Conservation (phyloP, 2,113 vertebrate genomes). For the Limnothrissa miodon region DNA sequence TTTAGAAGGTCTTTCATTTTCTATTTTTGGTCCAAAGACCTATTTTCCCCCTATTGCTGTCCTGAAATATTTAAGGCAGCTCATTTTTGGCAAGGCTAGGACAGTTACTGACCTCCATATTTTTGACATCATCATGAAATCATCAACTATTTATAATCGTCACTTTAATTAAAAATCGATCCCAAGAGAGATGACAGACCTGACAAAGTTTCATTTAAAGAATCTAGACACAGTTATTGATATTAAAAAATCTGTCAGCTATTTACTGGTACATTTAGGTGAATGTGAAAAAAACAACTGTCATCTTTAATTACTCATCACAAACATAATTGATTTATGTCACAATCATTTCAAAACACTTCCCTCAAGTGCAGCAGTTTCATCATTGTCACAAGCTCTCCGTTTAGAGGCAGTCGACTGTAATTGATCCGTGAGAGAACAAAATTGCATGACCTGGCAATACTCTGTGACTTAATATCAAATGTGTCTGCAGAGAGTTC, state of each 20-base stretch:
- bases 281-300: not conserved
- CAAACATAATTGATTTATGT: not conserved
- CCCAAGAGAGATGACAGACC: not conserved
- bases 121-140: constrained; percentile 40
- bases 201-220: not conserved
- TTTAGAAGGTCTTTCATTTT: not conserved
- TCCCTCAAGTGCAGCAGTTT: not conserved
- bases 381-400: not conserved
- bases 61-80: constrained; percentile 58
- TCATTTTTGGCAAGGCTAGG: constrained; percentile 51
- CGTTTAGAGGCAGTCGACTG: not conserved
- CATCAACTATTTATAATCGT: constrained; percentile 53
- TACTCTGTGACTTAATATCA: not conserved
- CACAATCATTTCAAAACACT: not conserved
- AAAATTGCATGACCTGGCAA: not conserved
- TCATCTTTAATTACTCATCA: not conserved
- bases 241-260: not conserved
- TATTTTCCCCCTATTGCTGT: constrained; percentile 55
- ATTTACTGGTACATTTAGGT: constrained; percentile 1
- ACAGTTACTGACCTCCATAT: constrained; percentile 54
- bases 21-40: not conserved
- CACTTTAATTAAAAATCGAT: not conserved
- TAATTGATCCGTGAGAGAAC: not conserved
- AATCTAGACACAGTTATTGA: not conserved
- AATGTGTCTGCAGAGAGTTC: not conserved